Evolutionary conservation across 2,113 vertebrate genomes (phyloP).

Genomic region (Ciconia boyciana): DNA sequence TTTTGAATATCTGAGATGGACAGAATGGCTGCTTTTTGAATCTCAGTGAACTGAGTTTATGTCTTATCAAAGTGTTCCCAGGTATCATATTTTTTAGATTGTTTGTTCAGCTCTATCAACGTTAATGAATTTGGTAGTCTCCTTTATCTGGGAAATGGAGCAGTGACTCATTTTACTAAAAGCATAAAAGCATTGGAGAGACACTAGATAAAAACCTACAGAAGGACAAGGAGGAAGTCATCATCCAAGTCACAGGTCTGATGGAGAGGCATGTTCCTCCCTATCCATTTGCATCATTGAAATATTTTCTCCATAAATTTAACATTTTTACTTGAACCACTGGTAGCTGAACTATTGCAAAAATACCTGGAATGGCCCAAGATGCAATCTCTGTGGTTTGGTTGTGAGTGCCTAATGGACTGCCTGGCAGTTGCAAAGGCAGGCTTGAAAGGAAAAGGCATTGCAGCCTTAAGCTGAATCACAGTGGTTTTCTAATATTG

Average conservation of each 20-base stretch:
- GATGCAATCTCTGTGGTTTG: background rate
- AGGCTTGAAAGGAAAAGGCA: background rate
- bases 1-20: background rate
- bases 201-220: background rate
- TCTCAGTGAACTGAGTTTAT: background rate
- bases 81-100: background rate
- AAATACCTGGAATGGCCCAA: background rate
- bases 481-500: background rate
- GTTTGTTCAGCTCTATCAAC: background rate
- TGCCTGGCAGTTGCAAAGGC: background rate
- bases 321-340: background rate
- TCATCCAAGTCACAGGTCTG: background rate
- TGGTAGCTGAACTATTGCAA: background rate
- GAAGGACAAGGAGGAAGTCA: background rate
- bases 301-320: background rate
- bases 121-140: background rate
- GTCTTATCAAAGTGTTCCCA: background rate
- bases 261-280: background rate
- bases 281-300: background rate
- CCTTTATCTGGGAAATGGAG: background rate
- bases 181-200: background rate
- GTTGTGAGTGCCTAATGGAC: background rate
- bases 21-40: background rate
- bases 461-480: background rate
- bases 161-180: background rate